Conservation (phyloP, 1,140 invertebrate genomes). For the Chrysopa pallens region DNA sequence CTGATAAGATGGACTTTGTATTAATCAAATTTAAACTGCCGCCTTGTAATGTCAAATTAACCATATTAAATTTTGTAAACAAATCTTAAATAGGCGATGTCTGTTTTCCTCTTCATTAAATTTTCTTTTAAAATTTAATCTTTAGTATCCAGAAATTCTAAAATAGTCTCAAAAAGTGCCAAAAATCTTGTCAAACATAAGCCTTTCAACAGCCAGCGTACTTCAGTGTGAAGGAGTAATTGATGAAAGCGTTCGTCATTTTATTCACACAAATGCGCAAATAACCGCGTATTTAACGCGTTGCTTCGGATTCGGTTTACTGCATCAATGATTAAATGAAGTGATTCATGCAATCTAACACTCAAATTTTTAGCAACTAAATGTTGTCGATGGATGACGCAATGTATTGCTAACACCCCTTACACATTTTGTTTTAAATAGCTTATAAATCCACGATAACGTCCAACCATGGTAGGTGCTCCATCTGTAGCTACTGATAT, state of each 20-base stretch:
- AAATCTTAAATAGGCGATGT: constrained; percentile 20
- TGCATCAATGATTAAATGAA: constrained; percentile 6
- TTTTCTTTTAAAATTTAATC: constrained; percentile 9
- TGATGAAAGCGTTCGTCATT: constrained; percentile 14
- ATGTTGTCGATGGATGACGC: constrained; percentile 8
- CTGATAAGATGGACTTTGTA: no score
- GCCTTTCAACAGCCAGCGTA: constrained; percentile 20
- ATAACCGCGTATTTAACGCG: constrained; percentile 15
- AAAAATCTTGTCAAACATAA: constrained; percentile 19
- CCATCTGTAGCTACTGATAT: constrained; percentile 13
- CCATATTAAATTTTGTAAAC: no score
- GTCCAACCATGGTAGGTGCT: no score
- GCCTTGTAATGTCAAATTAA: no score
- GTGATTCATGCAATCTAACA: constrained; percentile 7
- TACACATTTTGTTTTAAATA: no score
- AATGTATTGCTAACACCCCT: no score
- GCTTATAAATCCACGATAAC: no score
- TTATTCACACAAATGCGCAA: constrained; percentile 15
- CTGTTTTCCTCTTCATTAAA: constrained; percentile 16
- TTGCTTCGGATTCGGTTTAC: constrained; percentile 10
- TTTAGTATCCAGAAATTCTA: constrained; percentile 18
- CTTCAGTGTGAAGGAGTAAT: constrained; percentile 20
- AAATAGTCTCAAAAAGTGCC: constrained; percentile 16
- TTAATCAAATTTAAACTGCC: no score
- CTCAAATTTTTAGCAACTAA: constrained; percentile 2